Evolutionary conservation across 2,113 vertebrate genomes (phyloP), one percentile per base, ranked within the genome.

Genomic region (Apteryx mantelli): DNA sequence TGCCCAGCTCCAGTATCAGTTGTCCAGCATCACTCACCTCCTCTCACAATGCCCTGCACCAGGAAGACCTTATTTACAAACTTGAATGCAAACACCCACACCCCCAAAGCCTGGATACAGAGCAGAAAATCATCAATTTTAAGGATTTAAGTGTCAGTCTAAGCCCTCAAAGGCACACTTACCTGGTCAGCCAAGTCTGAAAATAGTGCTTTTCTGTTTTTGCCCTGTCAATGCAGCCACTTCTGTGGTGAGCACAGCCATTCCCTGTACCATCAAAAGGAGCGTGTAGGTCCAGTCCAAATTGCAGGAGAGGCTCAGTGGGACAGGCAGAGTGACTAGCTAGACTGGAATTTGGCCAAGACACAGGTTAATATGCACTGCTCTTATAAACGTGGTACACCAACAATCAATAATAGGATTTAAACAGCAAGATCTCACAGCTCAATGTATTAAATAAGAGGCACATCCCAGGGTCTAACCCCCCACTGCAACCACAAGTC

Each of bases 71-170:
- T 68, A 32, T 25, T 61, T 76, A 87, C 32, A 73, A 87, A 73
- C 38, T 12, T n/a, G 63, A 78, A 38, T 15, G 48, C 68, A 8
- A 20, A 42, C 13, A 61, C 55, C 65, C 60, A 46, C 22, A 13
- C 19, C 65, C 7, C 7, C 40, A 1, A 70, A 85, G 38, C 40
- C 70, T 84, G 14, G 55, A 36, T 15, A 42, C 26, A 58, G 93
- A 91, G 89, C 89, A 95, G 81, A 95, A 96, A 97, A 97, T 85
- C 20, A 48, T 24, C 63, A 58, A 69, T 85, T 95, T 95, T 63
- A 85, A 69, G 88, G 88, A 92, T 93, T 91, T 69, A 46, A 86
- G 83, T 61, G 74, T 53, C 88, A 76, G 69, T 32, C 56, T 94
- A 82, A 94, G 73, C 95, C 83, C 86, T 83, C 52, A 84, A 83